Percentiles rank a stretch among this genome's conserved stretches.
phyloP scores from a whole-genome alignment of 2,888 invertebrate genomes.

The Calameuta pallipes region DNA sequence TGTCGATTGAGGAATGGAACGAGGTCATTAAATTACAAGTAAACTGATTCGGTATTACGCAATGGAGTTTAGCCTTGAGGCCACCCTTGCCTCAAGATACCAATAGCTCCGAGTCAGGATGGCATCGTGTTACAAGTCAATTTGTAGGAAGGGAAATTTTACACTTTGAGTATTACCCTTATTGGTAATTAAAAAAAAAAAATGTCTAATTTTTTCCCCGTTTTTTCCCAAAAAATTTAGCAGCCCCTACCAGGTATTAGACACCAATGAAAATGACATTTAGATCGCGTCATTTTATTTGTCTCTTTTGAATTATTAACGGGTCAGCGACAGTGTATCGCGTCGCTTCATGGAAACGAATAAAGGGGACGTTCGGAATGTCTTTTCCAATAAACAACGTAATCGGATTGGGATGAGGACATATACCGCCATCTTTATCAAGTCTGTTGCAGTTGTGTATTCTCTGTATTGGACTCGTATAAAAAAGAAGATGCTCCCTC shows the following conservation, averaged over 20 bases:
- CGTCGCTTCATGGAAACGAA: background rate
- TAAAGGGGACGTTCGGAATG: background rate
- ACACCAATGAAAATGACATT: background rate
- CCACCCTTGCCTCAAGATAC: conserved; percentile 6
- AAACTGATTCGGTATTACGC: conserved; percentile 26
- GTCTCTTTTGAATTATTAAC: background rate
- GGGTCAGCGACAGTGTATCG: background rate
- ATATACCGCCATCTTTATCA: conserved; percentile 18
- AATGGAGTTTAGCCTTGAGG: conserved; percentile 23
- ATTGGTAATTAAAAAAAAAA: background rate
- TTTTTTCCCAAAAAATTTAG: background rate
- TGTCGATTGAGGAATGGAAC: background rate
- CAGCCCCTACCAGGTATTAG: background rate
- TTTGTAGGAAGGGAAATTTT: background rate
- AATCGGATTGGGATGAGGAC: conserved; percentile 30
- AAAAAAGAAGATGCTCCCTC: background rate
- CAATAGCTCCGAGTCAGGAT: conserved; percentile 16
- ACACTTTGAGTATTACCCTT: background rate
- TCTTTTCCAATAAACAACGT: conserved; percentile 22
- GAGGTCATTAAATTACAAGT: conserved; percentile 28
- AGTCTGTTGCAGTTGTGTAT: conserved; percentile 8
- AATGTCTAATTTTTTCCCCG: too few relatives aligned
- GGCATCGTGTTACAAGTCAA: conserved; percentile 16
- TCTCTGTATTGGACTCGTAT: background rate
- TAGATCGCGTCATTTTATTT: background rate